Conservation (phyloP, 2,797 vertebrate species). For the Crocodylus rhombifer region DNA sequence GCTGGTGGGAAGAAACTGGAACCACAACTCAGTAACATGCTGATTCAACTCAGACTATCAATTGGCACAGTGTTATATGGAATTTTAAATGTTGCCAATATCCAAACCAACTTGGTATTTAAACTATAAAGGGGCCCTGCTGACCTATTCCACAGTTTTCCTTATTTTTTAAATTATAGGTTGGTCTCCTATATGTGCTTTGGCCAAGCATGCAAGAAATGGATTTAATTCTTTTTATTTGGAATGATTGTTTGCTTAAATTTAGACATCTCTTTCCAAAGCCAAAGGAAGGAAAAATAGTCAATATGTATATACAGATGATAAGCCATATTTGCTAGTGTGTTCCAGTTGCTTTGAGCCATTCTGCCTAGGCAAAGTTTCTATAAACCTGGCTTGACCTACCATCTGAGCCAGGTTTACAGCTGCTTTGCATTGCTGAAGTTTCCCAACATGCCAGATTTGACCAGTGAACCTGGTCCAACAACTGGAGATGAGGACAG, state of each 20-base stretch:
- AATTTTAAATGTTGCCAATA: slow-evolving; percentile 53
- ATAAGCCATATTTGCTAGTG: not conserved
- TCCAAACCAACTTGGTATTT: slow-evolving; percentile 54
- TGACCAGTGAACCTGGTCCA: not conserved
- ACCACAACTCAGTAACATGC: slow-evolving; percentile 15
- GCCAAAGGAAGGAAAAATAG: not conserved
- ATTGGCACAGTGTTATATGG: slow-evolving; percentile 46
- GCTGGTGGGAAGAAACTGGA: not conserved
- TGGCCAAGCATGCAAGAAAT: slow-evolving; percentile 46
- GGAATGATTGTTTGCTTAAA: slow-evolving; percentile 28
- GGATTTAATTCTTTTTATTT: slow-evolving; percentile 28
- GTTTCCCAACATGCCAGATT: not conserved
- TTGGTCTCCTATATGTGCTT: slow-evolving; percentile 40
- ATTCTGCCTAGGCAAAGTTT: not conserved
- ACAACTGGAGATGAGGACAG: not conserved
- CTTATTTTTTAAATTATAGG: slow-evolving; percentile 69
- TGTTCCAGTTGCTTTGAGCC: not conserved
- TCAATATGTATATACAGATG: not conserved
- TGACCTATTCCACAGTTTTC: slow-evolving; percentile 52
- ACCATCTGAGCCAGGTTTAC: not conserved
- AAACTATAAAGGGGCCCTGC: slow-evolving; percentile 47
- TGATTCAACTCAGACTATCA: slow-evolving; percentile 46
- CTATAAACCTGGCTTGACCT: not conserved
- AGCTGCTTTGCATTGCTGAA: not conserved
- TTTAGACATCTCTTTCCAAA: slow-evolving; percentile 14